A percentile compares a stretch with the other conserved stretches of the same genome.
These are phyloP conservation scores for Podilymbus podiceps DNA, from an alignment of 2,113 vertebrate genomes.

Conservation along the genomic window DNA sequence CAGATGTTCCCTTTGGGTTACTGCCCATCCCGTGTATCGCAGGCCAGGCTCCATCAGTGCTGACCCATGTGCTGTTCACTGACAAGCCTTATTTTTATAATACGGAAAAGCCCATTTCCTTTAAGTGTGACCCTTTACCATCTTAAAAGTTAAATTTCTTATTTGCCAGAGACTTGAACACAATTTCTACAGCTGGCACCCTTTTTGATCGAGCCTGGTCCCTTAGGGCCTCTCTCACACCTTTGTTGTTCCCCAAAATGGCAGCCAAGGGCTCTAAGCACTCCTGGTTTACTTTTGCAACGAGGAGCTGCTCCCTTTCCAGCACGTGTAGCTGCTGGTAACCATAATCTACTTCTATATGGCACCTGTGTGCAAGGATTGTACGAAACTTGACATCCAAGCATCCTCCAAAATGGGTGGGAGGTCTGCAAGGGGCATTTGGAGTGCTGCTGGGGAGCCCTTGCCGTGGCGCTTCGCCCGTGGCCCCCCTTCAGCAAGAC, in stretches of 20 bases:
- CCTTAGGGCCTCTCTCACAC: neutral
- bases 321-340: neutral
- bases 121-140: neutral
- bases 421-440: neutral
- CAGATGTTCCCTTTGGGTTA: neutral
- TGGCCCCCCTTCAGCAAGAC: fast-evolving
- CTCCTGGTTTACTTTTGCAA: neutral
- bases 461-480: fast-evolving
- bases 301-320: neutral
- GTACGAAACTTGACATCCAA: neutral
- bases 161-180: neutral
- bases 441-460: neutral
- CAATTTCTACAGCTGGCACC: neutral
- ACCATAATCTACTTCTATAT: fast-evolving
- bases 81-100: neutral
- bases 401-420: neutral
- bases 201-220: neutral
- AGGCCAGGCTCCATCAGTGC: neutral
- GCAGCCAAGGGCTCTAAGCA: neutral
- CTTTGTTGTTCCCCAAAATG: neutral
- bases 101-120: neutral
- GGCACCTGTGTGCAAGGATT: neutral
- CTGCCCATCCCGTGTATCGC: neutral
- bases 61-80: neutral
- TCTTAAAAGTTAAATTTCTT: neutral